Conservation (phyloP, 2,797 vertebrate species). For the Taeniopygia guttata region DNA sequence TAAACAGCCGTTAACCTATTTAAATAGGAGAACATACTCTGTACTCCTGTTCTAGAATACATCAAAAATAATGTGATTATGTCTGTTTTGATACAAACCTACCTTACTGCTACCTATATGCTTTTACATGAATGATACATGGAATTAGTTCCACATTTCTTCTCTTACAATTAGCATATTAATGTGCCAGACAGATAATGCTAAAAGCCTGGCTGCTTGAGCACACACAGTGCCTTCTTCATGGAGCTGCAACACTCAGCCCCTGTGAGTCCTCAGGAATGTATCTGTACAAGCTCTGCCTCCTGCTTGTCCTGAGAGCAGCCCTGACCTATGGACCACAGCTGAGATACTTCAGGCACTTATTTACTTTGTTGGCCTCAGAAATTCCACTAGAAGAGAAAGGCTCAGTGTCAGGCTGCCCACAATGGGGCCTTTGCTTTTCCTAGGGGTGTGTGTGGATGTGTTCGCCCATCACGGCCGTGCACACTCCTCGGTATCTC, state of each 20-base stretch:
- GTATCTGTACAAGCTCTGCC: neutral
- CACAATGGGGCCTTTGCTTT: conserved; percentile 32
- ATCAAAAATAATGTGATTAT: conserved; percentile 36
- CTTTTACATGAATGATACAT: conserved; percentile 59
- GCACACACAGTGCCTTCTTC: conserved; percentile 50
- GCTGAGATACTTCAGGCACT: neutral
- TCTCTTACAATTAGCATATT: conserved; percentile 73
- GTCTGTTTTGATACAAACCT: conserved; percentile 47
- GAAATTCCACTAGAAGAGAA: neutral
- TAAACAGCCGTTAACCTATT: conserved; percentile 58
- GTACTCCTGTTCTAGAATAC: neutral
- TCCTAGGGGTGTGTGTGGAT: neutral
- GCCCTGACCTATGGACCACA: conserved; percentile 34
- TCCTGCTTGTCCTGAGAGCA: conserved; percentile 18
- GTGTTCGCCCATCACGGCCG: neutral
- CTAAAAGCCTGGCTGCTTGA: conserved; percentile 57
- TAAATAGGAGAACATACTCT: conserved; percentile 21
- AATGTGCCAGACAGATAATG: conserved; percentile 67
- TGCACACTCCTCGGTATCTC: accelerated
- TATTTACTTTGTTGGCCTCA: conserved; percentile 35
- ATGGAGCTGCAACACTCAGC: neutral
- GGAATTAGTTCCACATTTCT: conserved; percentile 72
- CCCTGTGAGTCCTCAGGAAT: conserved; percentile 15
- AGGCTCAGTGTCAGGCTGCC: conserved; percentile 17
- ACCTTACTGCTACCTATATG: conserved; percentile 61